Evolutionary conservation across 2,888 invertebrate species (phyloP), one percentile per base, ranked within the genome.

Genomic region (Epirrhoe alternata): DNA sequence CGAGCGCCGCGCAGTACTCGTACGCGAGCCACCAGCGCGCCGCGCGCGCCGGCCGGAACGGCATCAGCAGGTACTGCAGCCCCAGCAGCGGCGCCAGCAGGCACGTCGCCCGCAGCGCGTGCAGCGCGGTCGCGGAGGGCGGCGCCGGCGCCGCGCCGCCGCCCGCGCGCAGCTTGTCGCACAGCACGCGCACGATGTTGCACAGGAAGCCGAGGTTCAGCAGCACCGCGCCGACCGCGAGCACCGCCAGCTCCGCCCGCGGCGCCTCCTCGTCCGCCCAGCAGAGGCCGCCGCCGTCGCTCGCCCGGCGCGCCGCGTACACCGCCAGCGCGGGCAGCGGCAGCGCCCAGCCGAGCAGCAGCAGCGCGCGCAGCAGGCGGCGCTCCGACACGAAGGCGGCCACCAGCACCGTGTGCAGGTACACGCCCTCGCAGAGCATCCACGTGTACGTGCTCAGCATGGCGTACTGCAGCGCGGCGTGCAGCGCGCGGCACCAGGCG

Each of bases 361-460:
- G 96, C 88, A 98, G 95, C 92, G 96, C 97, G 79, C 96, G 95
- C 76, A 98, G 94, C 71, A 99, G 94, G 69, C 96, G 96, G 74
- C 97, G 96, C 90, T 98, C 98, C 17, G 97, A 96, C 73, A 98
- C 97, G 89, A 99, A 98, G 5, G 98, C 97, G 72, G 97, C 95
- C 17, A 98, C 98, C 0, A 99, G 95, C 74, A 99, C 95, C 0
- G 98, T 98, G 92, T 98, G 98, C 73, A 99, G 94, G 89, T 98
- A 98, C 73, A 98, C 95, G 0, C 98, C 98, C 89, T 98, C 98
- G 91, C 98, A 98, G 80, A 99, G 94, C 98, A 98, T 99, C 99
- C 99, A 99, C 75, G 97, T 96, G 92, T 98, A 99, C 92, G 97
- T 98, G 79, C 97, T 97, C 68, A 98, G 94, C 74, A 98, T 94